Conservation (phyloP, 2,888 invertebrate species). For the Rotaria socialis region DNA sequence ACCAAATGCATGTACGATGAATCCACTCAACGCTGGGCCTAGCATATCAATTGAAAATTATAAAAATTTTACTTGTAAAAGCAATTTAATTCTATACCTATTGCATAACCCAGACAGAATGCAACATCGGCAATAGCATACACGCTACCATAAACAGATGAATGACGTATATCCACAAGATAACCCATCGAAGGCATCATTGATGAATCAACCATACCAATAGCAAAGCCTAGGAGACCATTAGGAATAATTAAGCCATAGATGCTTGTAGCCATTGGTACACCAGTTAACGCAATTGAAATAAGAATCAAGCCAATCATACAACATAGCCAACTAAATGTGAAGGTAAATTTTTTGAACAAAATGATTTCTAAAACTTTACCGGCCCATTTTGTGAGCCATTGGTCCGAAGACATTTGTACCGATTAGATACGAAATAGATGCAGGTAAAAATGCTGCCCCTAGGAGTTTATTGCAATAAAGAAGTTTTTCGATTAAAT, state of each 20-base stretch:
- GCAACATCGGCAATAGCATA: slow-evolving; percentile 98
- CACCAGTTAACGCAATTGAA: slow-evolving; percentile 83
- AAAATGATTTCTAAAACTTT: slow-evolving; percentile 19
- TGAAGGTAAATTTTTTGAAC: slow-evolving; percentile 10
- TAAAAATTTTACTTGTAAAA: no score
- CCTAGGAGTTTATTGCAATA: slow-evolving; percentile 60
- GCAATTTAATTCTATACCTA: slow-evolving; percentile 67
- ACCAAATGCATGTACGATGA: slow-evolving; percentile 85
- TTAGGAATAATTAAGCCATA: slow-evolving; percentile 90
- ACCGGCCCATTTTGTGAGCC: slow-evolving; percentile 86
- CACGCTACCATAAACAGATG: slow-evolving; percentile 97
- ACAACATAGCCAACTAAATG: slow-evolving; percentile 80
- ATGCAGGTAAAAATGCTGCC: slow-evolving; percentile 91
- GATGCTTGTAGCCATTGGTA: slow-evolving; percentile 84
- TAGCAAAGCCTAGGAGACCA: slow-evolving; percentile 93
- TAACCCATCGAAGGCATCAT: slow-evolving; percentile 99
- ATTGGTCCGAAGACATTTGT: slow-evolving; percentile 94
- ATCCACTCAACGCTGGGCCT: slow-evolving; percentile 88
- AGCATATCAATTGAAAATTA: slow-evolving; percentile 30
- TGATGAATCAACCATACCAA: slow-evolving; percentile 98
- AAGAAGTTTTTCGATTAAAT: no score
- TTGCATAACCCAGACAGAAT: slow-evolving; percentile 93
- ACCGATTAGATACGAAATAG: slow-evolving; percentile 90
- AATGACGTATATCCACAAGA: slow-evolving; percentile 90
- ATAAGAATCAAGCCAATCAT: slow-evolving; percentile 87